phyloP scores from a whole-genome alignment of 2,113 vertebrate genomes.

The Petaurus breviceps region DNA sequence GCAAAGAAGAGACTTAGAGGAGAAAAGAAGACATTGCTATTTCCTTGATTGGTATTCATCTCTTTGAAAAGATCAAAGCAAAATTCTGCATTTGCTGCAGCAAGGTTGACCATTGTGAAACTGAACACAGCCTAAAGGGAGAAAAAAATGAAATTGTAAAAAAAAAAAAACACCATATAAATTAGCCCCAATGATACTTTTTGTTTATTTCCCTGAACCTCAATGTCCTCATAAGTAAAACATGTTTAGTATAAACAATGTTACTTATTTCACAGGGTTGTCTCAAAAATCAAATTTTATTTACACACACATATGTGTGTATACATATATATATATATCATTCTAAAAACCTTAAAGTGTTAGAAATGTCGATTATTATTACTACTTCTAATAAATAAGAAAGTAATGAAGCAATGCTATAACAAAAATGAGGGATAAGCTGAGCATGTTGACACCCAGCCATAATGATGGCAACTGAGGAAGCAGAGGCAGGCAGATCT shows the following conservation, averaged over 20 bases:
- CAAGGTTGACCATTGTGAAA: slow-evolving; percentile 81
- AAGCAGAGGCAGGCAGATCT: not conserved
- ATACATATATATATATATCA: too few relatives aligned
- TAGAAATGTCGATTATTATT: not conserved
- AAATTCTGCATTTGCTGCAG: slow-evolving; percentile 87
- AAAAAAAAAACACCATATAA: not conserved
- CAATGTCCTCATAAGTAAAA: not conserved
- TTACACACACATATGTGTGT: too few relatives aligned
- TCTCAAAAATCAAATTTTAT: not conserved
- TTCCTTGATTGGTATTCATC: slow-evolving; percentile 77
- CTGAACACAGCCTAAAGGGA: slow-evolving; percentile 40
- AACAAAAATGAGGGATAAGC: not conserved
- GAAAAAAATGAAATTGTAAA: slow-evolving; percentile 26
- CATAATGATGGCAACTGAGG: not conserved
- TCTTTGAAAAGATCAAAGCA: slow-evolving; percentile 87
- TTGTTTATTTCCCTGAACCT: not conserved
- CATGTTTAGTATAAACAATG: not conserved
- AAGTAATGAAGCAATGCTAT: not conserved
- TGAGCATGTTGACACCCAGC: not conserved
- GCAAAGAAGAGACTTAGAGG: slow-evolving; percentile 90
- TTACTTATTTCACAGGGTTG: not conserved
- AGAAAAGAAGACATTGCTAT: slow-evolving; percentile 84
- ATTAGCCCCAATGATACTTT: not conserved
- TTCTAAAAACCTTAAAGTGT: not conserved
- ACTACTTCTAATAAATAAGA: not conserved